phyloP scores from a whole-genome alignment of 2,113 vertebrate species.

The Merops nubicus region DNA sequence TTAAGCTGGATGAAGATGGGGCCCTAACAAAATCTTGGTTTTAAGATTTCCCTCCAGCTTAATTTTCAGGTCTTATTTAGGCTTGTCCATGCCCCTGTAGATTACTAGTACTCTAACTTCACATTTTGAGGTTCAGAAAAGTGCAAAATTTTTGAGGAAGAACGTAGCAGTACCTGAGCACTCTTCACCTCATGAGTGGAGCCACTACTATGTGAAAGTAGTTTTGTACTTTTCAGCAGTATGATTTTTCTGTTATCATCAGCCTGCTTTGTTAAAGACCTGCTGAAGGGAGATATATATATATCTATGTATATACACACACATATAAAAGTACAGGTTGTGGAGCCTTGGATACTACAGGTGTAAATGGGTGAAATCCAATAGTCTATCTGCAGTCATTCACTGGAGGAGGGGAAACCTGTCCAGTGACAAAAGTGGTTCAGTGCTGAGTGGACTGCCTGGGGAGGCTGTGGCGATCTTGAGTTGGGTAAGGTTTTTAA shows the following conservation, averaged over 20 bases:
- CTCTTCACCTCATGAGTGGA: background rate
- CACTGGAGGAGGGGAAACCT: background rate
- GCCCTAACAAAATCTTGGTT: background rate
- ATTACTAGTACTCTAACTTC: background rate
- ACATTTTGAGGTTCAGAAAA: background rate
- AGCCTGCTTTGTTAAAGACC: background rate
- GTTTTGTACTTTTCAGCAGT: background rate
- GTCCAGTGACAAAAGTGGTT: background rate
- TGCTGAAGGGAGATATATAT: no score
- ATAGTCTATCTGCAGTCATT: background rate
- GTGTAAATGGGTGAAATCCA: background rate
- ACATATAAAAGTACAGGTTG: background rate
- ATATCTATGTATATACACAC: rapidly evolving
- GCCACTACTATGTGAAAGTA: background rate
- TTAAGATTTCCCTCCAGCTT: background rate
- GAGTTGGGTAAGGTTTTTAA: background rate
- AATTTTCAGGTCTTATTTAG: background rate
- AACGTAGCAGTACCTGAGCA: background rate
- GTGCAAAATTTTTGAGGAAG: background rate
- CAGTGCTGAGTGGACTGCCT: background rate
- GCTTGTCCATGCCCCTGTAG: background rate
- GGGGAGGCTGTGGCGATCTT: background rate
- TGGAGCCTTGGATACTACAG: rapidly evolving
- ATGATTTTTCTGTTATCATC: background rate
- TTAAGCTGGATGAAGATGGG: background rate